Evolutionary conservation across 2,888 invertebrate genomes (phyloP), one percentile per base, ranked within the genome.

Genomic region (Eupithecia pulchellata): DNA sequence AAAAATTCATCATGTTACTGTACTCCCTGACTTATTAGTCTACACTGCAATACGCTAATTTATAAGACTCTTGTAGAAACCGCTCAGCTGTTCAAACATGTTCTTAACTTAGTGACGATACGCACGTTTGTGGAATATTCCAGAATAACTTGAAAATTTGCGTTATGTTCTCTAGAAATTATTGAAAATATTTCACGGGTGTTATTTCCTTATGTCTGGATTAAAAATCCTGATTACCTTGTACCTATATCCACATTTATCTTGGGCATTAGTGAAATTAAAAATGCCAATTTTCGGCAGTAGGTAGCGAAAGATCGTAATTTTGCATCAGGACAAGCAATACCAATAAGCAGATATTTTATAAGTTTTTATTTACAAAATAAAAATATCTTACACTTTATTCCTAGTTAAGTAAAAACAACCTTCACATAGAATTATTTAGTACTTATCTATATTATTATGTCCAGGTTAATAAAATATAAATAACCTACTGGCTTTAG

Each of bases 311-410:
- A 47, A 47, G 11, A 11, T 47, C 47, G 8, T 2, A 47, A n/a
- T 47, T 20, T 11, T 20, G 47, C 1, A 47, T 20, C 20, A 52
- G 47, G 47, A 47, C 1, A 0, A 20, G 1, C 20, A 20, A 25
- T 52, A 13, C 9, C 47, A 47, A 47, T 20, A 20, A 47, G 2
- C 20, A 13, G 52, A 52, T 25, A 52, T 57, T 57, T 57, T 29
- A 29, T 29, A 29, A 29, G 29, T 29, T 57, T 68, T 64, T 58
- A 76, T 72, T 72, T 77, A 75, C 75, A 75, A 52, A 71, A 64
- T 69, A 52, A 66, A 61, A 70, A 67, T 47, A 74, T 60, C 63
- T 71, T 74, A 69, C 47, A 63, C 52, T 47, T 14, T 86, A 83
- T 55, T 55, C 58, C 25, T 66, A 70, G 62, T 68, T 68, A 72